A percentile compares a stretch with the other conserved stretches of the same genome.
Evolutionary conservation across 1,140 invertebrate genomes (phyloP).

Genomic region (Drosophila nasuta): DNA sequence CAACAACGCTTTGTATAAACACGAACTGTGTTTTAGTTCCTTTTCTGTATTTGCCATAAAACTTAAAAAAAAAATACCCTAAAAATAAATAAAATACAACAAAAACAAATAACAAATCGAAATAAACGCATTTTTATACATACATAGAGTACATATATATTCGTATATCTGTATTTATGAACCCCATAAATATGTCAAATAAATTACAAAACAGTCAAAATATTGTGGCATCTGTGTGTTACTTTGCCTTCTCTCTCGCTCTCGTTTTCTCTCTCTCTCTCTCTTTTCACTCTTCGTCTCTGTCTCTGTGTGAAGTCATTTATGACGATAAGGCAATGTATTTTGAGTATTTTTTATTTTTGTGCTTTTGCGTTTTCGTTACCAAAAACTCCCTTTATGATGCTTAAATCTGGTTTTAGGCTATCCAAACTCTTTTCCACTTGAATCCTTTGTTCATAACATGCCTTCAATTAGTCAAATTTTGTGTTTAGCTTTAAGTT

Average conservation of each 20-base stretch:
- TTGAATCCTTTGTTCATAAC: constrained; percentile 15
- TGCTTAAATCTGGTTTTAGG: constrained; percentile 19
- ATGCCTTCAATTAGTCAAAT: background rate
- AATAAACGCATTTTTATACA: constrained; percentile 77
- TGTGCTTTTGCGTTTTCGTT: background rate
- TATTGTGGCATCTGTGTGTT: constrained; percentile 74
- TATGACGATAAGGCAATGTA: constrained; percentile 58
- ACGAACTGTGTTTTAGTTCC: constrained; percentile 48
- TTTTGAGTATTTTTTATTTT: constrained; percentile 10
- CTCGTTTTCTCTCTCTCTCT: background rate
- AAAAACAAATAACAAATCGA: constrained; percentile 66
- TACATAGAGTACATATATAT: constrained; percentile 5
- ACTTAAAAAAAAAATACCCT: constrained; percentile 47
- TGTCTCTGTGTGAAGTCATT: constrained; percentile 55
- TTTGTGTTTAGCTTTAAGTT: constrained; percentile 1
- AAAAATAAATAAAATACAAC: constrained; percentile 19
- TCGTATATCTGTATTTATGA: constrained; percentile 75
- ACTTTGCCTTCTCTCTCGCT: constrained; percentile 3
- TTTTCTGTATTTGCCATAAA: constrained; percentile 65
- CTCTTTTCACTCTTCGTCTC: background rate
- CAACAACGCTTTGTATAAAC: constrained; percentile 43
- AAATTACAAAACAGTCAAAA: constrained; percentile 81
- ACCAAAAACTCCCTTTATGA: constrained; percentile 1
- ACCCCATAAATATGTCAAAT: constrained; percentile 82
- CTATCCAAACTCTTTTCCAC: constrained; percentile 16